These are phyloP conservation scores for Buceros bicornis DNA, from an alignment of 2,797 vertebrate species.

Conservation along the genomic window DNA sequence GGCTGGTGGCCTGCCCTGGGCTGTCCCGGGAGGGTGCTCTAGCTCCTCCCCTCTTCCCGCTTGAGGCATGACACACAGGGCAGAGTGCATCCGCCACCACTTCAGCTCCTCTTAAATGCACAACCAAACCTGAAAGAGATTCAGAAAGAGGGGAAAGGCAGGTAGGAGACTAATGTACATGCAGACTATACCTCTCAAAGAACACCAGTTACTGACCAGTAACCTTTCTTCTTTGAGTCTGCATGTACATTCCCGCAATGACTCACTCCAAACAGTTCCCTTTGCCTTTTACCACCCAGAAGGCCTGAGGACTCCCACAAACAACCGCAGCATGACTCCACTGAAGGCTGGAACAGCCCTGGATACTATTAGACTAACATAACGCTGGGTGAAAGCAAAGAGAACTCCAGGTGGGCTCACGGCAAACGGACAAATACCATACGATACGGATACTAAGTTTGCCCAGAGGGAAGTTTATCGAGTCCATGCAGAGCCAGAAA, in stretches of 20 bases:
- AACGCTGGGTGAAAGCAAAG: neutral
- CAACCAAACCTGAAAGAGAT: slow-evolving; percentile 75
- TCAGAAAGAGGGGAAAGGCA: slow-evolving; percentile 76
- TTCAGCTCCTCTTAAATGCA: slow-evolving; percentile 71
- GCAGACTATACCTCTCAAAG: slow-evolving; percentile 68
- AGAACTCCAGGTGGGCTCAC: neutral
- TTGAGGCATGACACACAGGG: slow-evolving; percentile 60
- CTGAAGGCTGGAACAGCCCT: slow-evolving; percentile 23
- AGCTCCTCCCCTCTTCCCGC: slow-evolving; percentile 66
- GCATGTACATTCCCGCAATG: slow-evolving; percentile 51
- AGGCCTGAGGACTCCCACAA: neutral
- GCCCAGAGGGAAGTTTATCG: neutral
- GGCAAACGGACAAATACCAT: neutral
- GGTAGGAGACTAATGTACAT: slow-evolving; percentile 73
- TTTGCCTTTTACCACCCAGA: slow-evolving; percentile 31
- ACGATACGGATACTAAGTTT: neutral
- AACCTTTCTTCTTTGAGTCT: slow-evolving; percentile 76
- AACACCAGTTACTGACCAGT: slow-evolving; percentile 72
- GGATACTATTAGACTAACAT: neutral
- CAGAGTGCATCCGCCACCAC: slow-evolving; percentile 71
- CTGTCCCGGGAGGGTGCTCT: slow-evolving; percentile 24
- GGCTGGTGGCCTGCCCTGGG: slow-evolving; percentile 53
- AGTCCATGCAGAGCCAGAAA: neutral
- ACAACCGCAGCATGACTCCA: neutral
- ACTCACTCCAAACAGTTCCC: slow-evolving; percentile 21